phyloP scores from a whole-genome alignment of 2,797 vertebrate species.

The Oreochromis mossambicus region DNA sequence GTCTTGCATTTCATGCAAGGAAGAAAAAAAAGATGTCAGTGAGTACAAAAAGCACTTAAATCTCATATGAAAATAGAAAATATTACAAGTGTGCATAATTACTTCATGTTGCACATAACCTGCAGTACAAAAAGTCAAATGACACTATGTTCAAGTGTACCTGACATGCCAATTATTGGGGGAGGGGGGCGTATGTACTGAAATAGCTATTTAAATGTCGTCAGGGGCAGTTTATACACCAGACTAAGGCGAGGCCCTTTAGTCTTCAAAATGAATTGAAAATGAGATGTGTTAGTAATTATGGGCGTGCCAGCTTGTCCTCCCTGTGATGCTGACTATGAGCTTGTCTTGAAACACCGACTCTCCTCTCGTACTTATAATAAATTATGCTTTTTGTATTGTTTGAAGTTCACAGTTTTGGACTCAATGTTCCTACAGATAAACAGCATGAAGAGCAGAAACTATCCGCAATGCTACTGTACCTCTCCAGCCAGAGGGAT shows the following conservation, averaged over 20 bases:
- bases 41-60: conserved; percentile 81
- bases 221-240: conserved; percentile 63
- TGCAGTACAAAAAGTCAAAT: conserved; percentile 79
- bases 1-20: conserved; percentile 73
- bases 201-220: conserved; percentile 53
- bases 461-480: conserved; percentile 62
- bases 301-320: conserved; percentile 51
- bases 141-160: conserved; percentile 72
- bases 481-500: conserved; percentile 48
- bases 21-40: conserved; percentile 75
- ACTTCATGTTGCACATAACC: conserved; percentile 76
- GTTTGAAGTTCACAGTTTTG: conserved; percentile 65
- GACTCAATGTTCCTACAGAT: conserved; percentile 61
- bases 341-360: conserved; percentile 32
- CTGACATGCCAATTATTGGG: conserved; percentile 73
- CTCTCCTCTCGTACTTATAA: conserved; percentile 35
- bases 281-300: conserved; percentile 48
- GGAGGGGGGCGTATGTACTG: conserved; percentile 32
- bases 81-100: conserved; percentile 82
- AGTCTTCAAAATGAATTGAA: conserved; percentile 48
- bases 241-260: conserved; percentile 37
- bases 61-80: conserved; percentile 83
- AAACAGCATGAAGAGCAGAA: conserved; percentile 55
- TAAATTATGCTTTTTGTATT: conserved; percentile 22
- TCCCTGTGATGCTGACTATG: conserved; percentile 49